Base-by-base conservation (phyloP, 2,888 invertebrate genomes). In the Loripinus fragilis region DNA sequence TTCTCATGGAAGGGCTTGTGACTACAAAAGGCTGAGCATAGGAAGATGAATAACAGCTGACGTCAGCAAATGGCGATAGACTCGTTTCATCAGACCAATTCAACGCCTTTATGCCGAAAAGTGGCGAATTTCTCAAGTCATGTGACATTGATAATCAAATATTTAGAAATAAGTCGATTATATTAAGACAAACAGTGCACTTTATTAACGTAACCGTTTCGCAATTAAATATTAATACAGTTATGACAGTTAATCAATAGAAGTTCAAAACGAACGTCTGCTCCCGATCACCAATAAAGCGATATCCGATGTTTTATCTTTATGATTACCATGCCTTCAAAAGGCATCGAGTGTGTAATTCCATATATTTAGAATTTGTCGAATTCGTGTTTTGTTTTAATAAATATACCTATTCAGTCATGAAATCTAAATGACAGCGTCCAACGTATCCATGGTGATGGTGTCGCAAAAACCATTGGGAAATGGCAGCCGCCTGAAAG, bases 391-490 rank as follows among this genome's bases (percentile, higher is more conserved):
- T n/a, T n/a, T n/a, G n/a, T n/a, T 42, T 42, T 42, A 42, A 12
- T 48, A 48, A 20, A 48, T 48, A 17, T 48, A 48, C 17, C 20
- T 17, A 12, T 8, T 38, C 5, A 38, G 12, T 12, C 38, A 5
- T 38, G 38, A 12, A 8, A 8, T 38, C 38, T 3, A 45, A 45
- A 45, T 45, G 45, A 45, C 45, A 68, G 74, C 70, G 71, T 72
- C 70, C 67, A 35, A 42, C 66, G 81, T 81, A 50, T 25, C 70
- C 76, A 82, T 79, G 68, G 74, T 50, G 65, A 81, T 76, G 15
- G 33, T 70, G 78, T 71, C 75, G 75, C 71, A 64, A 52, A 74
- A 30, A 28, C 45, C 65, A 60, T 60, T 60, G 60, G 60, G 60
- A 60, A 60, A 60, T 60, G 33, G 60, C 60, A 60, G 23, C 52